Percentiles rank a stretch among this genome's conserved stretches.
These are phyloP conservation scores for Enteromius trimaculatus DNA, from an alignment of 2,797 vertebrate genomes.

Conservation along the genomic window DNA sequence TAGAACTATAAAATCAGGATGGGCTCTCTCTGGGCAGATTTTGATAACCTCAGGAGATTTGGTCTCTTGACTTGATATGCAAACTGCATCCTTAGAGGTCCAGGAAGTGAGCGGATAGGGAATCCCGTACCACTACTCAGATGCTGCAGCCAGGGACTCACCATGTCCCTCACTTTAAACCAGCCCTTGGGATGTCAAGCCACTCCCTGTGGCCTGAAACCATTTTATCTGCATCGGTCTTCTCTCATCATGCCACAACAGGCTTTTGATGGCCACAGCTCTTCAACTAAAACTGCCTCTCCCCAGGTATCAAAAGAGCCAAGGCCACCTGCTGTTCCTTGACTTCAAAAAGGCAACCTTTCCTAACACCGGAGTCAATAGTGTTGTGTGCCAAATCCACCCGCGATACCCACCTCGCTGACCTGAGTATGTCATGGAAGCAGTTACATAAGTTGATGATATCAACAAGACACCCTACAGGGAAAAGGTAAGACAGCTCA, in stretches of 20 bases:
- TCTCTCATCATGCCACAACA: background rate
- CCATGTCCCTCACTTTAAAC: background rate
- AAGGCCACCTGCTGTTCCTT: background rate
- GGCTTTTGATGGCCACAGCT: background rate
- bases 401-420: background rate
- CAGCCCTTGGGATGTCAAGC: background rate
- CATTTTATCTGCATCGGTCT: background rate
- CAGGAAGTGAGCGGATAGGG: background rate
- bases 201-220: background rate
- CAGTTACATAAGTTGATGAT: constrained; percentile 12
- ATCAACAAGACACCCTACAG: background rate
- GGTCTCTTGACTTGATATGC: background rate
- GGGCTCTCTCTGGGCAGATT: background rate
- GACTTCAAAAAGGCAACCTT: constrained; percentile 26
- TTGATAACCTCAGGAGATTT: background rate
- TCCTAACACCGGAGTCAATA: background rate
- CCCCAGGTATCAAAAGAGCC: constrained; percentile 28
- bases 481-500: background rate
- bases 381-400: background rate
- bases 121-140: background rate
- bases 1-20: background rate
- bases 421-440: background rate
- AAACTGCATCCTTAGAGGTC: background rate
- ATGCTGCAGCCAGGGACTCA: background rate
- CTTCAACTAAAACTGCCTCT: background rate